Evolutionary conservation across 2,797 vertebrate species (phyloP).

Genomic region (Epinephelus malabaricus): DNA sequence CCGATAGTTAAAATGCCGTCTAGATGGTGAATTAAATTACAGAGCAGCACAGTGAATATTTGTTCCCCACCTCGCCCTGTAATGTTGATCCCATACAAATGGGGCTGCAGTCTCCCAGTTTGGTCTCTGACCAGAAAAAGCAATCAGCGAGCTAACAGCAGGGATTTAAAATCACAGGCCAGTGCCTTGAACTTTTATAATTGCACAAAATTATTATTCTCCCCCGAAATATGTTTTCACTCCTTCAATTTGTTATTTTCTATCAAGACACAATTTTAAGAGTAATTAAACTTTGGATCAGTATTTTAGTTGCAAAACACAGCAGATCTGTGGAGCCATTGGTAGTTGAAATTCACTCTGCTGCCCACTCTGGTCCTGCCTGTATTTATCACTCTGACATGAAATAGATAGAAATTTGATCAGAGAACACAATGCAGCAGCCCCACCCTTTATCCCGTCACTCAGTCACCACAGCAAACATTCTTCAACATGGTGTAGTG

Average conservation of each 20-base stretch:
- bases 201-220: not conserved
- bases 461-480: conserved; percentile 2
- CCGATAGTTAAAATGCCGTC: not conserved
- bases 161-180: not conserved
- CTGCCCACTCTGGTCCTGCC: not conserved
- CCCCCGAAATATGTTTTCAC: not conserved
- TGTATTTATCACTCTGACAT: conserved; percentile 48
- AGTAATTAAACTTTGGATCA: conserved; percentile 2
- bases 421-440: conserved; percentile 14
- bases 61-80: no score
- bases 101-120: not conserved
- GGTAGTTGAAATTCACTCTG: conserved; percentile 18
- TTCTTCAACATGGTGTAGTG: conserved; percentile 4
- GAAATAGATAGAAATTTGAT: conserved; percentile 47
- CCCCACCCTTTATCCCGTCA: conserved; percentile 19
- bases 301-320: not conserved
- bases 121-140: conserved; percentile 5
- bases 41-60: not conserved
- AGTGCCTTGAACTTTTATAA: not conserved
- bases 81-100: not conserved
- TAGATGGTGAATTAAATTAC: not conserved
- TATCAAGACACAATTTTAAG: not conserved
- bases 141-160: not conserved
- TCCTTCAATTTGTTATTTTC: not conserved
- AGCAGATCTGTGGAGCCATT: not conserved